Evolutionary conservation across 1,140 invertebrate genomes (phyloP).

Genomic region (Episyrphus balteatus): DNA sequence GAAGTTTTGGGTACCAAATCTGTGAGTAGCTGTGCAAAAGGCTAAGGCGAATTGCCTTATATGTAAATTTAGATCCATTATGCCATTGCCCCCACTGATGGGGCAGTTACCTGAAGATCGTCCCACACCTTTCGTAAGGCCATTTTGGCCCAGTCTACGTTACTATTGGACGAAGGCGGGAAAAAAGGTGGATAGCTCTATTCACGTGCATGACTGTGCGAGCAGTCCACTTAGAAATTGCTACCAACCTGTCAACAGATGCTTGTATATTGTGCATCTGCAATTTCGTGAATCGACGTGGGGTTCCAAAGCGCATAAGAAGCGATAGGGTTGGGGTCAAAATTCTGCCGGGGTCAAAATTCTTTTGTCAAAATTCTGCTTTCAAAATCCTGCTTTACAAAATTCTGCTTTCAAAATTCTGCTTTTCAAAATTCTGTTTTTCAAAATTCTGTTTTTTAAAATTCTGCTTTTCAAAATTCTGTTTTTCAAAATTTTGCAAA

Average conservation of each 20-base stretch:
- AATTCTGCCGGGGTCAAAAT: too few species aligned
- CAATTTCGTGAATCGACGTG: conserved; percentile 15
- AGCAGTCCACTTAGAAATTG: conserved; percentile 21
- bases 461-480: too few species aligned
- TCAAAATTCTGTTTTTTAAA: too few species aligned
- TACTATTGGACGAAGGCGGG: conserved; percentile 13
- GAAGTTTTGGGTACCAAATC: conserved; percentile 10
- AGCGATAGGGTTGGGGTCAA: too few species aligned
- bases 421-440: too few species aligned
- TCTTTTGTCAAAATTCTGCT: too few species aligned
- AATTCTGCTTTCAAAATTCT: too few species aligned
- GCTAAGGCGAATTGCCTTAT: background rate
- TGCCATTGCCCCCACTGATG: conserved; percentile 16
- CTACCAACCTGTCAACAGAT: conserved; percentile 11
- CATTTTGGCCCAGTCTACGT: conserved; percentile 19
- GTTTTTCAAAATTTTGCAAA: too few species aligned
- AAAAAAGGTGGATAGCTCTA: conserved; percentile 24
- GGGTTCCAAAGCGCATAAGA: conserved; percentile 11
- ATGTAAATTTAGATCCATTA: background rate
- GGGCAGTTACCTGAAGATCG: conserved; percentile 23
- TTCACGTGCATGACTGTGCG: conserved; percentile 22
- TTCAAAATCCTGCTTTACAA: too few species aligned
- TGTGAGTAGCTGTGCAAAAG: background rate
- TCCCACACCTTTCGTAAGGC: conserved; percentile 11
- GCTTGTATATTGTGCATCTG: conserved; percentile 13